Evolutionary conservation across 2,888 invertebrate species (phyloP), one percentile per base, ranked within the genome.

Genomic region (Acheta domesticus): DNA sequence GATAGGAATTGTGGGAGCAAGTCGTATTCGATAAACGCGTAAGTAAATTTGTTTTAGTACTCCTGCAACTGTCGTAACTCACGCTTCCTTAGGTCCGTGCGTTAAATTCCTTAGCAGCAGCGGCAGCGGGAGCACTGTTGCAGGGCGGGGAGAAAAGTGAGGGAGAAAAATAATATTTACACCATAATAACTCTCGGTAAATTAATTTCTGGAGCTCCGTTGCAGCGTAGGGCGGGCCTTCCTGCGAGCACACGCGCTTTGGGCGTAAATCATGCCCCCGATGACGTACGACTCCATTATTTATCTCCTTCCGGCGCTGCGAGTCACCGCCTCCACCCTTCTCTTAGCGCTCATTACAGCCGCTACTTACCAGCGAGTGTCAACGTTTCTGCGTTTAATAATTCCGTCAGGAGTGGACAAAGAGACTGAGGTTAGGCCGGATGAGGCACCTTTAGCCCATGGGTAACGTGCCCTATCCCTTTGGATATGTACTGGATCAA

Each of bases 111-210:
- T 36, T 36, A 36, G 36, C 36, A 36, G 36, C 36, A 36, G 36
- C 1, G 23, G 23, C 23, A 23, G 23, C 23, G 23, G 23, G 2
- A 23, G 23, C 23, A 23, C 2, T 36, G 36, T 36, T 36, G 36
- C 36, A 5, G 36, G 36, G 36, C 36, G 36, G 36, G 36, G 36
- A 36, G 36, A 36, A 36, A 36, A 36, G 36, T 36, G 36, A 36
- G 36, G 62, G 62, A 62, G n/a, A 62, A n/a, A 62, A 62, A 62
- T 62, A 62, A 62, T 62, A 62, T 62, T 62, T 62, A 62, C 62
- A 62, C 62, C 62, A 62, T 62, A 62, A 62, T 62, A 62, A 62
- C 62, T 62, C 62, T 19, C 62, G 62, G 62, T 62, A 62, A 62
- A 62, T 62, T 62, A 62, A 62, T 62, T 62, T 62, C 62, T 62